Base-by-base conservation (phyloP, 1,140 invertebrate species). In the Penaeus chinensis region DNA sequence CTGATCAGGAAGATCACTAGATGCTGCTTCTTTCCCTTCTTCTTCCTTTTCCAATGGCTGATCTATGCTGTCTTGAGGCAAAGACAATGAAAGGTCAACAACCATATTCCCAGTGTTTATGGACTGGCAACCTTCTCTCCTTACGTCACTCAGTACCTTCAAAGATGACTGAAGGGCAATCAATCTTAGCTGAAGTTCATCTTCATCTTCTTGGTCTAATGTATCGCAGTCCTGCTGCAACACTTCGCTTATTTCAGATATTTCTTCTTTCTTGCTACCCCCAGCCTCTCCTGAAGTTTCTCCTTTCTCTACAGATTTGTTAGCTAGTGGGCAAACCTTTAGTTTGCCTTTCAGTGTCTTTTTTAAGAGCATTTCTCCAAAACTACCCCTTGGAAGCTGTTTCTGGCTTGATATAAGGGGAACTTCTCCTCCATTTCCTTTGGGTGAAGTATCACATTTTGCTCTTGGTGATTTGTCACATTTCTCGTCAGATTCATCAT, bases 101-200 rank as follows among this genome's bases (percentile, higher is more conserved):
- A 32, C 19, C 42, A 32, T 74, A 74, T 18, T 37, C 13, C 42
- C 71, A 74, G 27, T 27, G n/a, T 24, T 74, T 0, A 37, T 37
- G 18, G 19, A 32, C 60, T 61, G 24, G 20, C 60, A 76, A 16
- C 76, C 65, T 54, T 84, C 82, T 61, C 80, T 88, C 18, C 74
- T 63, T n/a, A 89, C 62, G 27, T 78, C 83, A 60, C 69, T 85
- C 10, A 85, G 69, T 3, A 85, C 24, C 77, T 82, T 89, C 54
- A 89, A 54, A 47, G 89, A 85, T 18, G 89, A 86, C 76, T 89
- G 84, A 24, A 89, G 71, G 61, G 89, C 89, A 69, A 83, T 83
- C 0, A 79, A 37, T 19, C 89, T 63, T 63, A 89, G 74, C 24
- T 85, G 81, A 24, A 89, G 63, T 66, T 89, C 89, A 69, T 89